Conservation (phyloP, 2,113 vertebrate species). For the Mormoops blainvillei region DNA sequence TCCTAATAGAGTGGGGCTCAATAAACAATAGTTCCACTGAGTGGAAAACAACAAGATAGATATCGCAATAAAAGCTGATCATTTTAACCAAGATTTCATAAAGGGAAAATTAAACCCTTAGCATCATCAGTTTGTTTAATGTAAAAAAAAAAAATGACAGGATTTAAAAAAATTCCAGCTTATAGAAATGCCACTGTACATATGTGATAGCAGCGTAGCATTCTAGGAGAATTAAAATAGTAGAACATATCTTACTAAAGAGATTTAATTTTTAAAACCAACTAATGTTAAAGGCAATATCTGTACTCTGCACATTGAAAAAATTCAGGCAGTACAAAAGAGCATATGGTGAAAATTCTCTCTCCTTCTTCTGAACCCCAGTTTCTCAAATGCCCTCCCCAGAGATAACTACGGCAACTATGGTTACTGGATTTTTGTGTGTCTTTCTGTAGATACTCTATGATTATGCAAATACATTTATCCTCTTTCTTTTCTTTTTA, state of each 20-base stretch:
- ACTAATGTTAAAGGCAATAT: not conserved
- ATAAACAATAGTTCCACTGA: not conserved
- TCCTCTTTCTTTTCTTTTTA: not conserved
- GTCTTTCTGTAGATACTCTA: constrained; percentile 45
- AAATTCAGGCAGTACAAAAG: not conserved
- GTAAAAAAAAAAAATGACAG: not conserved
- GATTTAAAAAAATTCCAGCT: not conserved
- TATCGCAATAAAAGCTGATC: not conserved
- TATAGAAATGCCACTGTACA: not conserved
- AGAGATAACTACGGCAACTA: not conserved
- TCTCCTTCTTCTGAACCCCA: constrained; percentile 10
- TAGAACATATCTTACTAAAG: not conserved
- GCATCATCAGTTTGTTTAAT: not conserved
- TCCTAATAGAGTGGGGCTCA: not conserved
- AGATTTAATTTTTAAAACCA: not conserved
- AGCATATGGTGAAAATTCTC: constrained; percentile 20
- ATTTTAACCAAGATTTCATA: not conserved
- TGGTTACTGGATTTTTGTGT: constrained; percentile 47
- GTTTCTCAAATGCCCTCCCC: not conserved
- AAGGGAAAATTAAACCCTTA: not conserved
- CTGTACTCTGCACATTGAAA: not conserved
- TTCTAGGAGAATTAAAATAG: constrained; percentile 24
- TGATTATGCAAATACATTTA: constrained; percentile 42
- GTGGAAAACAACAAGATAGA: not conserved
- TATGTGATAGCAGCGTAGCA: not conserved